Evolutionary conservation across 1,140 invertebrate genomes (phyloP).

Genomic region (Aphidius ervi): DNA sequence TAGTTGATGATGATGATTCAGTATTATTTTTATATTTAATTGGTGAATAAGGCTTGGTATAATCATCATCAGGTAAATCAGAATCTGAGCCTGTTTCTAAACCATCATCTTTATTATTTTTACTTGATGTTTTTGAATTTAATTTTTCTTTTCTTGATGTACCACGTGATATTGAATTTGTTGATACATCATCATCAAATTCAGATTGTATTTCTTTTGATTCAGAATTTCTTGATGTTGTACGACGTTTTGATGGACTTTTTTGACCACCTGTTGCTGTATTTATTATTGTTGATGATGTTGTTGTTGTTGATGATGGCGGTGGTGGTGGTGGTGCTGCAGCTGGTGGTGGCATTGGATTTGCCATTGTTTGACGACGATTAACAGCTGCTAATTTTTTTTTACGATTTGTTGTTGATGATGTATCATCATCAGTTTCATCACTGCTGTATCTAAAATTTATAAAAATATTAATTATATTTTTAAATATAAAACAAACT

Average conservation of each 20-base stretch:
- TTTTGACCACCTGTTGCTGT: conserved; percentile 20
- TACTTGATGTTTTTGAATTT: conserved; percentile 29
- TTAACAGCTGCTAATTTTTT: conserved; percentile 28
- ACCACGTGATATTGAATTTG: neutral
- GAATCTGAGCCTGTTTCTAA: no score
- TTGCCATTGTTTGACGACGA: conserved; percentile 46
- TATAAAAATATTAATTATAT: neutral
- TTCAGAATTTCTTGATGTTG: conserved; percentile 29
- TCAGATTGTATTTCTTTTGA: conserved; percentile 24
- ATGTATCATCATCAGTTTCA: conserved; percentile 41
- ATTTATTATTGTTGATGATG: conserved; percentile 3
- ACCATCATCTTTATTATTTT: conserved; percentile 17
- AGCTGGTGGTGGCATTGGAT: conserved; percentile 49
- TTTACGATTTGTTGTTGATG: conserved; percentile 38
- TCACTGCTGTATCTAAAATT: conserved; percentile 47
- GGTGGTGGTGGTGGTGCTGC: conserved; percentile 26
- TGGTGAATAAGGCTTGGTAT: no score
- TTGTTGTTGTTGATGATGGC: conserved; percentile 29
- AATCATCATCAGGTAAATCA: no score
- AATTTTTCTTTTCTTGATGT: neutral
- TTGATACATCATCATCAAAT: neutral
- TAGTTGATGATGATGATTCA: no score
- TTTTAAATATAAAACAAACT: no score
- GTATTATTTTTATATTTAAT: no score
- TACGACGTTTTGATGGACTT: conserved; percentile 31